These are phyloP conservation scores for Natator depressus DNA, from an alignment of 2,113 vertebrate genomes.

Conservation along the genomic window DNA sequence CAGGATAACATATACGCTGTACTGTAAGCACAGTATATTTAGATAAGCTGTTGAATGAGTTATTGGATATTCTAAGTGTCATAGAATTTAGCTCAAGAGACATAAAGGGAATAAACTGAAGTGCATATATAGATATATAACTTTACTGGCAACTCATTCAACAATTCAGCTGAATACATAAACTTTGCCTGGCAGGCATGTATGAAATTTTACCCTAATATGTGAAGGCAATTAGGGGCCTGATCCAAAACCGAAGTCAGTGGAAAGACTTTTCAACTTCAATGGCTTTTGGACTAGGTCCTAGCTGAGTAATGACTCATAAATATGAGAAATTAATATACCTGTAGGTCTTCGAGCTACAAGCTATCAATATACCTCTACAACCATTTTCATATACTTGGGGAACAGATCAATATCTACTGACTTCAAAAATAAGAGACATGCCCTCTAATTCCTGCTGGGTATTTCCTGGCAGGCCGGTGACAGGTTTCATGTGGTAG, in stretches of 20 bases:
- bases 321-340: not conserved
- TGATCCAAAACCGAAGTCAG: not conserved
- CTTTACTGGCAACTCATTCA: not conserved
- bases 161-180: not conserved
- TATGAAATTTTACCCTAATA: not conserved
- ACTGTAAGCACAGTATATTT: not conserved
- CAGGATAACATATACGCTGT: not conserved
- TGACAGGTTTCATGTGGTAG: not conserved
- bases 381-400: not conserved
- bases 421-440: not conserved
- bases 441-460: not conserved
- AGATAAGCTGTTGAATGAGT: not conserved
- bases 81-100: not conserved
- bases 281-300: not conserved
- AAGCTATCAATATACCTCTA: not conserved
- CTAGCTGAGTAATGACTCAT: not conserved
- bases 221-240: not conserved
- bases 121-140: not conserved
- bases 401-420: not conserved
- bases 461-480: not conserved
- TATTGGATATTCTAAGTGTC: not conserved
- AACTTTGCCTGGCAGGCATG: rapidly evolving
- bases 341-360: not conserved
- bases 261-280: not conserved
- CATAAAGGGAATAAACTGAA: not conserved